Base-by-base conservation (phyloP, 37 sponge, comb jelly and placozoan genomes). In the Theonella swinhoei region DNA sequence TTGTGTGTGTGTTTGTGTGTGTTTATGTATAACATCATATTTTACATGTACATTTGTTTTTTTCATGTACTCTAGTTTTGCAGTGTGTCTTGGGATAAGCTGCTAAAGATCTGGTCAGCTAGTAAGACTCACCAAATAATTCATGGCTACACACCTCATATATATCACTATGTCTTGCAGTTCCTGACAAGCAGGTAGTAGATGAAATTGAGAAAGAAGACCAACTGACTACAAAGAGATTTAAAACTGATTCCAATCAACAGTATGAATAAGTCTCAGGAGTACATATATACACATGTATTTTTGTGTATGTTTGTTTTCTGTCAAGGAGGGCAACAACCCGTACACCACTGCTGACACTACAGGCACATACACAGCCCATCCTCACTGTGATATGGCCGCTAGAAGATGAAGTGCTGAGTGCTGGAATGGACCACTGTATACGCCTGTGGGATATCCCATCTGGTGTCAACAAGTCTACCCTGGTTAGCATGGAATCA, bases 371-470 rank as follows among this genome's bases (percentile, higher is more conserved):
- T 83, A 92, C 77, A 39, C 85, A 90, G 37, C 72, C 93, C 7
- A 82, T 87, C 19, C 77, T 68, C 11, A 62, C 84, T 76, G 88
- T 93, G 30, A 81, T 68, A 37, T 95, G 96, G 96, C 70, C 82
- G 26, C 41, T 72, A 32, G 73, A 19, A 62, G 80, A 69, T 26
- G 87, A 78, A 23, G 31, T 94, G n/a, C 11, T 84, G 29, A 83
- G 90, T 9, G 90, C 84, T 67, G 94, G 96, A 28, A 92, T 87
- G 91, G 96, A 95, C 70, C 88, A 93, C 76, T 90, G 88, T 62
- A 92, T 95, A 39, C 42, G 91, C 62, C 25, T 90, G 71, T 95
- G 96, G 96, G 96, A 95, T 73, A 35, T 78, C 24, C 42, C 58
- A n/a, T 79, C 63, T 69, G 88, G 81, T 9, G 77, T 70, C 30